phyloP scores from a whole-genome alignment of 2,888 invertebrate genomes.

The Sphecodes monilicornis region DNA sequence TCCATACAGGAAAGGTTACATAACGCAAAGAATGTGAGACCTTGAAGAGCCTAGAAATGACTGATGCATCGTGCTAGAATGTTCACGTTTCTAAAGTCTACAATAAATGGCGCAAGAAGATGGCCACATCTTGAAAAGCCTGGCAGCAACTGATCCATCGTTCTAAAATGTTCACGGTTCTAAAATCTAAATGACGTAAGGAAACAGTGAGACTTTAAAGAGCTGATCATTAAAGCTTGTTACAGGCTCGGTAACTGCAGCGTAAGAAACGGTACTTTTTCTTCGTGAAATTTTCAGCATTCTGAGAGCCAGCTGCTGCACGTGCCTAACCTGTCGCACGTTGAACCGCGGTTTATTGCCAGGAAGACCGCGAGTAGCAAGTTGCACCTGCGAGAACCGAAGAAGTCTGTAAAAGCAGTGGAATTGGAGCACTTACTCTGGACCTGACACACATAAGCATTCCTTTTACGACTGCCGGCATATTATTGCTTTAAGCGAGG shows the following conservation, averaged over 20 bases:
- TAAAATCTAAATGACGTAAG: too few species aligned
- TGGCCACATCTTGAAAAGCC: too few species aligned
- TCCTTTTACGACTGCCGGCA: neutral
- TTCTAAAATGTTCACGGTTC: neutral
- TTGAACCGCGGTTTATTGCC: neutral
- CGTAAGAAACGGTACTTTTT: slow-evolving; percentile 5
- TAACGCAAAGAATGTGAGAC: too few species aligned
- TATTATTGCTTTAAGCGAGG: neutral
- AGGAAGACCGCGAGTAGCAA: too few species aligned
- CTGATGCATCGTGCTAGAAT: too few species aligned
- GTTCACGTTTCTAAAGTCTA: too few species aligned
- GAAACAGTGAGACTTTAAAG: neutral
- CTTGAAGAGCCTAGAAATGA: too few species aligned
- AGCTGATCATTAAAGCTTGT: neutral
- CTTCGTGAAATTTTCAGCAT: slow-evolving; percentile 35
- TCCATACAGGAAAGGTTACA: too few species aligned
- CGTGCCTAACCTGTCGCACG: neutral
- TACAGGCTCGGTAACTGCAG: neutral
- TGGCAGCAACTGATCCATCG: neutral
- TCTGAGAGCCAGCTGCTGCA: neutral
- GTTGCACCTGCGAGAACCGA: neutral
- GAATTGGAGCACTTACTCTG: neutral
- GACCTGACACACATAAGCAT: neutral
- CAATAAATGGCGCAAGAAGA: too few species aligned
- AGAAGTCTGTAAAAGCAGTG: neutral